Percentiles rank a stretch among this genome's conserved stretches.
Conservation (phyloP, 2,113 vertebrate genomes). For the Campylomormyrus numenius region DNA sequence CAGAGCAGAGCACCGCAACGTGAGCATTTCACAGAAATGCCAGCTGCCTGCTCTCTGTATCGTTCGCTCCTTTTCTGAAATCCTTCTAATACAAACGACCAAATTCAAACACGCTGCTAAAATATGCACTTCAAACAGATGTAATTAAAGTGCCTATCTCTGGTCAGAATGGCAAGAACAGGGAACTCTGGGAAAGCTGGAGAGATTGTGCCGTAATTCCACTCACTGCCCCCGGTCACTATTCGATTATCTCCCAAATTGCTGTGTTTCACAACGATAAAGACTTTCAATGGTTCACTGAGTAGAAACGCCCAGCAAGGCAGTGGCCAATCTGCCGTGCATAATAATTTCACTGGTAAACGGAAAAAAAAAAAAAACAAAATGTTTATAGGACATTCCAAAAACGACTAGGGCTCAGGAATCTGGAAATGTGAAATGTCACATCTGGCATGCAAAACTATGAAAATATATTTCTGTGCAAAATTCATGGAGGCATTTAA, state of each 20-base stretch:
- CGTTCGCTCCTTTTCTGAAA: neutral
- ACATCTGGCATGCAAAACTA: constrained; percentile 99
- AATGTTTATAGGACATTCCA: constrained; percentile 99
- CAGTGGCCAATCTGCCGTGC: constrained; percentile 85
- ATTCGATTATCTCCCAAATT: constrained; percentile 99
- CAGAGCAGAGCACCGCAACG: neutral
- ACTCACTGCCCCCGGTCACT: constrained; percentile 99
- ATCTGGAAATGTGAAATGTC: constrained; percentile 98
- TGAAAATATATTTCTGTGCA: constrained; percentile 98
- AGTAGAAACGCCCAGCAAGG: constrained; percentile 88
- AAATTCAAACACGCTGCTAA: neutral
- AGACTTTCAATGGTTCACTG: constrained; percentile 99
- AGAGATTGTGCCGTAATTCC: constrained; percentile 99
- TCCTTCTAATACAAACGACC: neutral
- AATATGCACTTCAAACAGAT: neutral
- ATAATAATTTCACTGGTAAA: constrained; percentile 95
- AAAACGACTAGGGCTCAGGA: constrained; percentile 88
- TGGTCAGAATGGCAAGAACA: neutral
- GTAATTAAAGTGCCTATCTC: constrained; percentile 8
- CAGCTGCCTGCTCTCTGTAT: neutral
- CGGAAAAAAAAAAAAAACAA: constrained; percentile 44
- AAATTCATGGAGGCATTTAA: constrained; percentile 99
- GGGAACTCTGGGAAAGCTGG: constrained; percentile 88
- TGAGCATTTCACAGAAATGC: neutral
- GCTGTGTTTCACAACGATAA: constrained; percentile 99